These are phyloP conservation scores for Tychaedon coryphoeus DNA, from an alignment of 2,113 vertebrate genomes.

Conservation along the genomic window DNA sequence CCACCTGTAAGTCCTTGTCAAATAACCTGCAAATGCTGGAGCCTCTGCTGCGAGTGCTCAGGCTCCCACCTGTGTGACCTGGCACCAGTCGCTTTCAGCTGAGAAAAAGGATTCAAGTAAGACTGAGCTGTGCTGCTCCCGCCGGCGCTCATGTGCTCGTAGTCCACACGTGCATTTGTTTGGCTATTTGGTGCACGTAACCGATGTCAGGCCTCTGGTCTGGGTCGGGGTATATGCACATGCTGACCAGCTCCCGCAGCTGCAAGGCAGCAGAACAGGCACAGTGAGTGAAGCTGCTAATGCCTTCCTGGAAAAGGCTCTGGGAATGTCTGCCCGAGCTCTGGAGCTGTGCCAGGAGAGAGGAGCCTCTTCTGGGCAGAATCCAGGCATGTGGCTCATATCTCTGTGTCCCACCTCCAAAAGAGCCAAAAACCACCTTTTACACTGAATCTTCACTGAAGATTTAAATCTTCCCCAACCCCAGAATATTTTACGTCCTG, in stretches of 20 bases:
- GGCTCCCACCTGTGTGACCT: slow-evolving; percentile 20
- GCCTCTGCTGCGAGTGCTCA: slow-evolving; percentile 25
- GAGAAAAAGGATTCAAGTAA: slow-evolving; percentile 73
- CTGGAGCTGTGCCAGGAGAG: fast-evolving
- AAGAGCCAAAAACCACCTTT: not conserved
- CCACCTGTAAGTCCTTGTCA: slow-evolving; percentile 57
- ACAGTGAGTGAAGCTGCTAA: fast-evolving
- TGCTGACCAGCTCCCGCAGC: slow-evolving; percentile 85
- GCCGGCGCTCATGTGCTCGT: slow-evolving; percentile 76
- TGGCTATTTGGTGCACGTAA: slow-evolving; percentile 84
- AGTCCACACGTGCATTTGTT: slow-evolving; percentile 86
- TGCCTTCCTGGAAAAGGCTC: fast-evolving
- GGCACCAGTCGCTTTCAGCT: slow-evolving; percentile 54
- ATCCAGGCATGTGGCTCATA: fast-evolving
- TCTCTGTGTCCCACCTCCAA: fast-evolving
- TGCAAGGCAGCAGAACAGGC: slow-evolving; percentile 29
- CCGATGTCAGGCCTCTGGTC: slow-evolving; percentile 80
- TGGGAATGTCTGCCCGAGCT: fast-evolving
- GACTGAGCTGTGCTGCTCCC: slow-evolving; percentile 62
- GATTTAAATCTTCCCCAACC: fast-evolving
- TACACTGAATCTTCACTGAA: not conserved
- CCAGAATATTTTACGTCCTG: fast-evolving
- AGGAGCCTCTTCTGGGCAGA: fast-evolving
- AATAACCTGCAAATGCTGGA: slow-evolving; percentile 49
- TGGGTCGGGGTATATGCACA: slow-evolving; percentile 85